These are phyloP conservation scores for Anagyrus pseudococci DNA, from an alignment of 2,888 invertebrate genomes.

Conservation along the genomic window DNA sequence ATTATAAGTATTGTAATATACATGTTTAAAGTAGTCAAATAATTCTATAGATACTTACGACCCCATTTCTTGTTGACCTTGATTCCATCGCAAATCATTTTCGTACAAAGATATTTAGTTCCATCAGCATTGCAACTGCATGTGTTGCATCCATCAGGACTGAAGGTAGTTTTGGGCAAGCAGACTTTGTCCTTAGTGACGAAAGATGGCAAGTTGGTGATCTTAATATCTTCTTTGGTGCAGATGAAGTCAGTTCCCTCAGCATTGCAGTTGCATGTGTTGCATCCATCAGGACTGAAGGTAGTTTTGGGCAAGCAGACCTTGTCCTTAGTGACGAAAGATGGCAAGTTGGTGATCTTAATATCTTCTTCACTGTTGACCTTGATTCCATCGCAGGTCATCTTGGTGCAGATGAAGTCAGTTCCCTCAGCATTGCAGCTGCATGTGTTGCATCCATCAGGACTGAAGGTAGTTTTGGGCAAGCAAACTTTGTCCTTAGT, in stretches of 20 bases:
- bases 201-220: too few relatives aligned
- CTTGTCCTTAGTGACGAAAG: too few relatives aligned
- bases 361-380: not conserved
- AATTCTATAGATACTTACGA: constrained; percentile 47
- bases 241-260: constrained; percentile 11
- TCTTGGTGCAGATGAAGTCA: constrained; percentile 63
- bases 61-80: constrained; percentile 12
- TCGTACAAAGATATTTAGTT: constrained; percentile 63
- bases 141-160: too few relatives aligned
- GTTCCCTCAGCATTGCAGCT: constrained; percentile 64
- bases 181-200: too few relatives aligned
- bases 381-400: constrained; percentile 25
- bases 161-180: not conserved
- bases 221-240: too few relatives aligned
- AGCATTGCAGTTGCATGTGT: constrained; percentile 16
- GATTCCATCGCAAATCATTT: constrained; percentile 43
- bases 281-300: constrained; percentile 17
- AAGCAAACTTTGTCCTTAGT: constrained; percentile 11
- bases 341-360: too few relatives aligned
- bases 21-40: too few relatives aligned
- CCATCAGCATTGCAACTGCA: constrained; percentile 65
- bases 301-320: constrained; percentile 1
- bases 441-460: constrained; percentile 65
- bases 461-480: constrained; percentile 56
- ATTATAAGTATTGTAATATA: too few relatives aligned